A percentile compares a stretch with the other conserved stretches of the same genome.
phyloP scores from a whole-genome alignment of 2,113 vertebrate species.

The Myrmecobius fasciatus region DNA sequence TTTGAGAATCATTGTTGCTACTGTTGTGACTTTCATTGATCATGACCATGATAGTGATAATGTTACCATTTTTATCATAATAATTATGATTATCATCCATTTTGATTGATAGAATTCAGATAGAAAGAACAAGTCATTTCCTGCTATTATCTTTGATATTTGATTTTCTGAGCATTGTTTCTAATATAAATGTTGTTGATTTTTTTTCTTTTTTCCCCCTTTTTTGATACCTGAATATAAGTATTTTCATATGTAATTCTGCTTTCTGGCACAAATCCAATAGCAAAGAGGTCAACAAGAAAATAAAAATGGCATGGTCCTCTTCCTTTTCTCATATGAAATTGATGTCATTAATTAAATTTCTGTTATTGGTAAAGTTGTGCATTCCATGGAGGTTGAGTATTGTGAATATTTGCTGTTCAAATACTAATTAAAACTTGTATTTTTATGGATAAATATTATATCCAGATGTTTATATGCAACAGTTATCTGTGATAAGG shows the following conservation, averaged over 20 bases:
- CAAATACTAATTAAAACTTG: neutral
- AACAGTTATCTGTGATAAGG: neutral
- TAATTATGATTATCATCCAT: neutral
- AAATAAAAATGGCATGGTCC: neutral
- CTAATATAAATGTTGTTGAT: neutral
- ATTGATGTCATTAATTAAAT: neutral
- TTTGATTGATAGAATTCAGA: neutral
- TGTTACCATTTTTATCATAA: neutral
- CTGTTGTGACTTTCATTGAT: neutral
- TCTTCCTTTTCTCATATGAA: too few relatives aligned
- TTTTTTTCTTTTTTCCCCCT: neutral
- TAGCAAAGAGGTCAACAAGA: neutral
- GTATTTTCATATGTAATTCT: neutral
- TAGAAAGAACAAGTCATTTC: neutral
- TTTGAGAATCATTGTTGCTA: neutral
- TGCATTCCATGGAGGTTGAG: neutral
- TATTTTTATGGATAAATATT: neutral
- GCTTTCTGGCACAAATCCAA: neutral
- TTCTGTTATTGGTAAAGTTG: neutral
- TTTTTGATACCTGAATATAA: neutral
- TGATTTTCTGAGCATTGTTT: neutral
- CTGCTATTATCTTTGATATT: neutral
- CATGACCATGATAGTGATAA: neutral
- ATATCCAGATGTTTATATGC: neutral
- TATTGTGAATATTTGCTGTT: neutral